Base-by-base conservation (phyloP, 2,888 invertebrate species). In the Hyles lineata region DNA sequence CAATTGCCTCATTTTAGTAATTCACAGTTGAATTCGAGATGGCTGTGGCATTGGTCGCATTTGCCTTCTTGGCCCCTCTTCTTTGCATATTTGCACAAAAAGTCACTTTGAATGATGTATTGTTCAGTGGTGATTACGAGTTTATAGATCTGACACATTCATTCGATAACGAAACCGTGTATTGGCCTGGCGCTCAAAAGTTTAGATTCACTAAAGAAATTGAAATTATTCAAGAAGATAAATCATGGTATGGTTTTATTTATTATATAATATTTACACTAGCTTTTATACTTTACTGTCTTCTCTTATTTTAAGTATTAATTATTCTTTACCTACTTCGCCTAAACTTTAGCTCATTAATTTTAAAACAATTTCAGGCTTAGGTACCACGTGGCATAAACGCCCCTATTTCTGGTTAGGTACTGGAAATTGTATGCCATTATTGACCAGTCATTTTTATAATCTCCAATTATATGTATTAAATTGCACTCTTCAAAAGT, bases 91-190 rank as follows among this genome's bases (percentile, higher is more conserved):
- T 72, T 72, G 74, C 25, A 17, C 81, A 75, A 32, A 74, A 62
- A 23, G 75, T 73, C 11, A 81, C 71, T 75, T 79, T 91, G 63
- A 89, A 89, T 74, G 78, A 82, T 35, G 72, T 88, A 69, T 77
- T 91, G 71, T 88, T 89, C 67, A 84, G 78, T 75, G 87, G 86
- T n/a, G 78, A 84, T 63, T 89, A 86, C 76, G 89, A 90, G 71
- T 90, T 90, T 73, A 82, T 90, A 73, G 92, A 92, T 79, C 79
- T 92, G 70, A 86, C 87, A 35, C 85, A 90, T 77, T 79, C 86
- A 2, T 91, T 89, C 74, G 85, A 90, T 77, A 83, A 85, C 50
- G 43, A 82, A 32, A 89, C 91, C 5, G 78, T 90, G 21, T 90
- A 89, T 79, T 91, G 88, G 89, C 85, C 87, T 0, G 79, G 80